These are phyloP conservation scores for Numida meleagris DNA, from an alignment of 2,113 vertebrate genomes.

Conservation along the genomic window DNA sequence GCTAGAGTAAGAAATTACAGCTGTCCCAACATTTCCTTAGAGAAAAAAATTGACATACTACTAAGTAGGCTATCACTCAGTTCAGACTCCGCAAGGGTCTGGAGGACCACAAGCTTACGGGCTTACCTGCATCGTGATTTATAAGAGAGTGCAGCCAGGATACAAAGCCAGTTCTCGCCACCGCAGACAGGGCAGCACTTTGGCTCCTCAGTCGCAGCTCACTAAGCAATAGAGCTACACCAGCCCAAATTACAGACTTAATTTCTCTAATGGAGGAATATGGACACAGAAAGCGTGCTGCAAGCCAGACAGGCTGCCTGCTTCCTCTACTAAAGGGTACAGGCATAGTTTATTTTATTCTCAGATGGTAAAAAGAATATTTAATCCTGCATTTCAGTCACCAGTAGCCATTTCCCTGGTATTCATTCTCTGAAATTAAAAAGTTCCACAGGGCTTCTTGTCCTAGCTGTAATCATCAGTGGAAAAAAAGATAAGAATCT, in stretches of 20 bases:
- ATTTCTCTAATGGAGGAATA: fast-evolving
- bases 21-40: neutral
- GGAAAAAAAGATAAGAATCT: neutral
- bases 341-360: fast-evolving
- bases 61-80: slow-evolving; percentile 16
- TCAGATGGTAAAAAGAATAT: neutral
- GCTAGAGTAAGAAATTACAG: slow-evolving; percentile 9
- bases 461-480: neutral
- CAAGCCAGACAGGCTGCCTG: neutral
- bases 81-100: neutral
- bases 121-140: fast-evolving
- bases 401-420: neutral
- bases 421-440: neutral
- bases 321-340: neutral
- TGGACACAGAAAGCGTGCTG: fast-evolving
- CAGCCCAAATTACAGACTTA: neutral
- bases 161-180: neutral
- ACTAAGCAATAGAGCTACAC: neutral
- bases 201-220: fast-evolving
- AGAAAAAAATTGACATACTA: slow-evolving; percentile 30
- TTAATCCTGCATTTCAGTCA: neutral
- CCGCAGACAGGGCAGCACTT: neutral
- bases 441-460: neutral
- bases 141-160: neutral
- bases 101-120: neutral